Evolutionary conservation across 2,113 vertebrate species (phyloP).

Genomic region (Morone chrysops): DNA sequence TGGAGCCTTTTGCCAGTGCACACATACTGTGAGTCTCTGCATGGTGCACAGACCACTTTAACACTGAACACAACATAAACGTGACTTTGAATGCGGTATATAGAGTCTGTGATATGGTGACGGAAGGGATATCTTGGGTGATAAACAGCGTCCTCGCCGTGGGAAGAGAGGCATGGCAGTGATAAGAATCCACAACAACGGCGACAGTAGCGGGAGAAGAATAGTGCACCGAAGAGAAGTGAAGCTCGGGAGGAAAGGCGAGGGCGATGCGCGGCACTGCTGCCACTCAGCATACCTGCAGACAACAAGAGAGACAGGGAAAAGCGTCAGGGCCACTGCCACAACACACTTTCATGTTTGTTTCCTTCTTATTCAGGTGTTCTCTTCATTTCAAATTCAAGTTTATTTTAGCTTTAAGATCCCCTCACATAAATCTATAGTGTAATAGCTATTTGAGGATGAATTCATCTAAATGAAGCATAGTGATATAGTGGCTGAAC

Average conservation of each 20-base stretch:
- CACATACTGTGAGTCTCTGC: constrained; percentile 37
- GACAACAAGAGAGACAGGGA: neutral
- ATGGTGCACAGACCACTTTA: constrained; percentile 45
- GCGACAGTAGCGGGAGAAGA: constrained; percentile 28
- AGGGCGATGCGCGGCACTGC: neutral
- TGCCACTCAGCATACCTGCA: constrained; percentile 83
- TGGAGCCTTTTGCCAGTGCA: constrained; percentile 13
- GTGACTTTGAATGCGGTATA: constrained; percentile 14
- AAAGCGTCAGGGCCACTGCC: neutral
- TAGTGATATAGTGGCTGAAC: too few relatives aligned
- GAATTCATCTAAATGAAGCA: neutral
- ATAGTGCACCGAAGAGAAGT: constrained; percentile 23
- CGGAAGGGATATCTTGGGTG: neutral
- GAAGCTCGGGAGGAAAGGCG: constrained; percentile 6
- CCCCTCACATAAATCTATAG: neutral
- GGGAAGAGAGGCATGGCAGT: constrained; percentile 17
- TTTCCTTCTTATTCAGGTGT: neutral
- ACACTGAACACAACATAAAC: constrained; percentile 55
- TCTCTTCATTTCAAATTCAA: neutral
- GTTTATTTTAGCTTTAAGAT: neutral
- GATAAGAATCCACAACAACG: constrained; percentile 45
- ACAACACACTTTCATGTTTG: neutral
- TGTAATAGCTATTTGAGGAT: neutral
- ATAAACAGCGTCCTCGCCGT: constrained; percentile 4
- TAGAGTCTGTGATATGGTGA: constrained; percentile 26